These are phyloP conservation scores for Mechanitis messenoides DNA, from an alignment of 2,888 invertebrate genomes.

Conservation along the genomic window DNA sequence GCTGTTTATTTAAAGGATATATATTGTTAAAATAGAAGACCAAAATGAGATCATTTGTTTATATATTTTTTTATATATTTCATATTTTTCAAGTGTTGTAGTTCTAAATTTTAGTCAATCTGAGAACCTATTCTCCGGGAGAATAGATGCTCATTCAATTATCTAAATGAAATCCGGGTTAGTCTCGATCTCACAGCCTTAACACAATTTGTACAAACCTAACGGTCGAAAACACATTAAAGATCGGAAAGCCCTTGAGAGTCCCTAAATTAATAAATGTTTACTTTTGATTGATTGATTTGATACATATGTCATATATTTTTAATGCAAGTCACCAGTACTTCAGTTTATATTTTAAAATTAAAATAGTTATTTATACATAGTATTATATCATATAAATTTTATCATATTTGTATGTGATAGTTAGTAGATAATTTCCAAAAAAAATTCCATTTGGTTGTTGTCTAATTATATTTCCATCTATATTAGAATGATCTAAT, in stretches of 20 bases:
- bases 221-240: conserved; percentile 43
- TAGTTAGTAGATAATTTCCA: no score
- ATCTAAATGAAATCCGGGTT: conserved; percentile 73
- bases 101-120: conserved; percentile 39
- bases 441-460: no score
- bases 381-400: no score
- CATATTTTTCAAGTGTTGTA: conserved; percentile 23
- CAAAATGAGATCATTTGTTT: no score
- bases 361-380: no score
- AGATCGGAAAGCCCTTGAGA: conserved; percentile 37
- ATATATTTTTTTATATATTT: no score
- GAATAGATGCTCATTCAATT: conserved; percentile 74
- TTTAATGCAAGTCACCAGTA: background rate
- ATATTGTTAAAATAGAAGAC: no score
- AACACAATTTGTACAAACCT: conserved; percentile 64
- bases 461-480: no score
- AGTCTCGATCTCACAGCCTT: conserved; percentile 62
- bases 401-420: no score
- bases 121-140: conserved; percentile 62
- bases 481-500: no score
- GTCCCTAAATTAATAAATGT: conserved; percentile 17
- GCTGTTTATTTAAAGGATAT: no score
- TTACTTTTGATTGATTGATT: background rate
- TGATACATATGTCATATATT: background rate
- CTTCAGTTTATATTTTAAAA: background rate